A percentile compares a stretch with the other conserved stretches of the same genome.
Conservation (phyloP, 2,113 vertebrate genomes). For the Gobiocypris rarus region DNA sequence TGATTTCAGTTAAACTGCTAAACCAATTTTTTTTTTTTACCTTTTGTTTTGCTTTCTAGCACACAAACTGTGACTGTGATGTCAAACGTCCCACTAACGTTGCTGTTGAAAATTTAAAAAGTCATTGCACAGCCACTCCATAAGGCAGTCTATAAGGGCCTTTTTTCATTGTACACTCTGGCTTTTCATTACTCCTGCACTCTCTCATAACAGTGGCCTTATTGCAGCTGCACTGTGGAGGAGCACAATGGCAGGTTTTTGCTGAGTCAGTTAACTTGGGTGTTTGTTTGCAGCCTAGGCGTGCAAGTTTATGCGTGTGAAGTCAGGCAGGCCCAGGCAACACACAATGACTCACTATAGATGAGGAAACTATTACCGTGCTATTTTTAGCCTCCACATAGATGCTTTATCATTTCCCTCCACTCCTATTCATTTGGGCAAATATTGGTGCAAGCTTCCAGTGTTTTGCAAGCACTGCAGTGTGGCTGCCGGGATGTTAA, state of each 20-base stretch:
- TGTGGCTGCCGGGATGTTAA: constrained; percentile 41
- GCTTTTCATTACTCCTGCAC: constrained; percentile 40
- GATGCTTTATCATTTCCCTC: constrained; percentile 25
- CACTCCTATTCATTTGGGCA: constrained; percentile 25
- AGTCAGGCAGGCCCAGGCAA: constrained; percentile 22
- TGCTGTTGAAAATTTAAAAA: constrained; percentile 20
- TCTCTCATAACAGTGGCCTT: constrained; percentile 39
- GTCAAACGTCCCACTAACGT: background rate
- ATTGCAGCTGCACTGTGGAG: constrained; percentile 14
- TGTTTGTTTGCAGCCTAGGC: background rate
- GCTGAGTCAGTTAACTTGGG: constrained; percentile 59
- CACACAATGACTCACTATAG: constrained; percentile 36
- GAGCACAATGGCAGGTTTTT: constrained; percentile 40
- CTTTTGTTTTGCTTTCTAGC: background rate
- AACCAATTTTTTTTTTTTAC: background rate
- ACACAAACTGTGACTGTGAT: background rate
- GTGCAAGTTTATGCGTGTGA: constrained; percentile 23
- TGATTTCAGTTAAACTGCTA: background rate
- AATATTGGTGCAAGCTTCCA: constrained; percentile 29
- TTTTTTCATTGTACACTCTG: background rate
- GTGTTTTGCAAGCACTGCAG: constrained; percentile 44
- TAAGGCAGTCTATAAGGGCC: background rate
- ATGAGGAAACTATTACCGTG: constrained; percentile 3
- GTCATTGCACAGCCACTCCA: background rate
- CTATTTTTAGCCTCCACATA: constrained; percentile 43